Percentiles rank a stretch among this genome's conserved stretches.
These are phyloP conservation scores for Ibidorhyncha struthersii DNA, from an alignment of 2,113 vertebrate genomes.

Conservation along the genomic window DNA sequence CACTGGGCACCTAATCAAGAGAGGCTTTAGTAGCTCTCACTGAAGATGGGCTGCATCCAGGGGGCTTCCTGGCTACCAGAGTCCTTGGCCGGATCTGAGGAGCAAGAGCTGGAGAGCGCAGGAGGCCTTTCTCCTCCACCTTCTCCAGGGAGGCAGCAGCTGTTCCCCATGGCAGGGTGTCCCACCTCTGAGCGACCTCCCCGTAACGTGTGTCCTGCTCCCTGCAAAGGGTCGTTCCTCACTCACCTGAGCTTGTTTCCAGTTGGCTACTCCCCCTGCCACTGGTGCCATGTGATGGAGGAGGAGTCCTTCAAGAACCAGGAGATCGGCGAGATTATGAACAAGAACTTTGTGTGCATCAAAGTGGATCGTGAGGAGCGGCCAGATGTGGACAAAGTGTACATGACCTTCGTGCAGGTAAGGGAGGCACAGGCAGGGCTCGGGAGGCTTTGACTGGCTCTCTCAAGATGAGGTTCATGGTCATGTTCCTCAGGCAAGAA, in stretches of 20 bases:
- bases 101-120: not conserved
- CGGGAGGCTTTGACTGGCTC: not conserved
- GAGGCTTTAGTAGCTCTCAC: not conserved
- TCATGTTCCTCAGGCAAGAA: not conserved
- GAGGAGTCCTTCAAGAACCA: slow-evolving; percentile 90
- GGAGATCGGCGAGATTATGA: slow-evolving; percentile 87
- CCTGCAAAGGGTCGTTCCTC: not conserved
- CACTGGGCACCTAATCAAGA: not conserved
- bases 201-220: accelerated
- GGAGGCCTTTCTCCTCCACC: not conserved
- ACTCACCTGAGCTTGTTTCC: not conserved
- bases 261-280: slow-evolving; percentile 97
- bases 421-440: accelerated
- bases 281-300: slow-evolving; percentile 98
- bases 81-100: not conserved
- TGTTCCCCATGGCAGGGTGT: not conserved
- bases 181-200: not conserved
- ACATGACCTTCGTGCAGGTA: slow-evolving; percentile 96
- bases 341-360: slow-evolving; percentile 89
- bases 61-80: not conserved
- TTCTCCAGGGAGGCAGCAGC: not conserved
- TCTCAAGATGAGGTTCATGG: not conserved
- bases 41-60: not conserved
- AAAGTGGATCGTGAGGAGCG: slow-evolving; percentile 94
- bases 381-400: slow-evolving; percentile 94